Evolutionary conservation across 2,888 invertebrate species (phyloP).

Genomic region (Unio pictorum): DNA sequence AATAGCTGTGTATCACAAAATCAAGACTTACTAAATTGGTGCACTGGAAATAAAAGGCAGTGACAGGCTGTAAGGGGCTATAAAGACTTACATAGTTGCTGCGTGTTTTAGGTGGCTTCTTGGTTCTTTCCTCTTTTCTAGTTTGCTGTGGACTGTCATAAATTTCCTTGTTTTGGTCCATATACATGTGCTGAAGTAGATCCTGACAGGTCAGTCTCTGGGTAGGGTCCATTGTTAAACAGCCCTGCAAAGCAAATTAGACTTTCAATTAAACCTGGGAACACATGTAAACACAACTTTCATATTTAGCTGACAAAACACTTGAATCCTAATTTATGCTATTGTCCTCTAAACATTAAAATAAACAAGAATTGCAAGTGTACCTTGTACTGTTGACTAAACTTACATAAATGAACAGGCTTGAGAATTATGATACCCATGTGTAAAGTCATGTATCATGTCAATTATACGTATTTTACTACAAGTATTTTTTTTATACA

Average conservation of each 20-base stretch:
- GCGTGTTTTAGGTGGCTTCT: slow-evolving; percentile 31
- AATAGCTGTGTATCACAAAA: too few relatives aligned
- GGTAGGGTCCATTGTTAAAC: slow-evolving; percentile 94
- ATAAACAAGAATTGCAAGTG: too few relatives aligned
- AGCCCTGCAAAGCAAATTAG: slow-evolving; percentile 79
- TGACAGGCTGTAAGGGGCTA: background rate
- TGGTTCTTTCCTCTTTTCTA: slow-evolving; percentile 25
- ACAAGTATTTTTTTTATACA: background rate
- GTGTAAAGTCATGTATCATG: background rate
- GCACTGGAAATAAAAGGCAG: slow-evolving; percentile 2
- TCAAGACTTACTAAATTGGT: background rate
- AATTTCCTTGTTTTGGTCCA: slow-evolving; percentile 75
- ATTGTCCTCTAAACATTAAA: too few relatives aligned
- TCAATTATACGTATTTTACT: background rate
- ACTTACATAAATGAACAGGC: too few relatives aligned
- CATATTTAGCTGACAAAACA: background rate
- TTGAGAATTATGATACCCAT: background rate
- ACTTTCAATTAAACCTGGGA: background rate
- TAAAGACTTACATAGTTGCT: slow-evolving; percentile 38
- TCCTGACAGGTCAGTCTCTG: slow-evolving; percentile 94
- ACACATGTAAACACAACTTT: background rate
- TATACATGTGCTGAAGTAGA: slow-evolving; percentile 90
- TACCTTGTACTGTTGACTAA: too few relatives aligned
- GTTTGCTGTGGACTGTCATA: slow-evolving; percentile 26
- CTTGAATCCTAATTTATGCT: too few relatives aligned